A percentile compares a stretch with the other conserved stretches of the same genome.
phyloP scores from a whole-genome alignment of 2,113 vertebrate species.

The Pomatostomus ruficeps region DNA sequence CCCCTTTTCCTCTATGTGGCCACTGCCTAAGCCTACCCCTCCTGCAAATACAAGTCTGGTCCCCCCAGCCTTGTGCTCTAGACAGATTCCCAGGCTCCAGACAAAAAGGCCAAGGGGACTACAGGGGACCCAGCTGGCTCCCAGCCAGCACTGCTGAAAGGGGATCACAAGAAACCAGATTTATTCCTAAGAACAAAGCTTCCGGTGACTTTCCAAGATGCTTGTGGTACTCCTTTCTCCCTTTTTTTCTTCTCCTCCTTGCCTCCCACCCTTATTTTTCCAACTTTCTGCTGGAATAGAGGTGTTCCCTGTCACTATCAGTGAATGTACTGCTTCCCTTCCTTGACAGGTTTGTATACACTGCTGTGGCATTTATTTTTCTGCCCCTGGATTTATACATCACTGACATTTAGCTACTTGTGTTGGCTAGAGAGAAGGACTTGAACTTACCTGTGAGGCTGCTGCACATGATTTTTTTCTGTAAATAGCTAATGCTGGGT shows the following conservation, averaged over 20 bases:
- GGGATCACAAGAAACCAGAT: constrained; percentile 19
- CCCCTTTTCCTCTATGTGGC: background rate
- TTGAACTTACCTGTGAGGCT: background rate
- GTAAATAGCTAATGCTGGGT: background rate
- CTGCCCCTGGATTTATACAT: background rate
- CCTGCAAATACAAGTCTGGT: background rate
- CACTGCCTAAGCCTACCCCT: background rate
- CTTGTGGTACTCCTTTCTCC: background rate
- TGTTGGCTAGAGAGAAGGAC: background rate
- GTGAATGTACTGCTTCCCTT: background rate
- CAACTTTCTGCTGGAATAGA: background rate
- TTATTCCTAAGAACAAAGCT: constrained; percentile 37
- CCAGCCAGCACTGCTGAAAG: constrained; percentile 34
- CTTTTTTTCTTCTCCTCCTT: background rate
- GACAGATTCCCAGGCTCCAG: constrained; percentile 53
- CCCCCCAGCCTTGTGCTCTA: background rate
- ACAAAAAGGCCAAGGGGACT: constrained; percentile 24
- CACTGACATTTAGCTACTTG: background rate
- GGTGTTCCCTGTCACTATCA: background rate
- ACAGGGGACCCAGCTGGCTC: background rate
- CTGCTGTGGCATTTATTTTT: background rate
- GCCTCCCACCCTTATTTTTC: background rate
- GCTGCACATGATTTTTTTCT: background rate
- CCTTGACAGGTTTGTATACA: background rate
- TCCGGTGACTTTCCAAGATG: background rate